phyloP scores from a whole-genome alignment of 1,140 invertebrate genomes.

The Pararge aegeria region DNA sequence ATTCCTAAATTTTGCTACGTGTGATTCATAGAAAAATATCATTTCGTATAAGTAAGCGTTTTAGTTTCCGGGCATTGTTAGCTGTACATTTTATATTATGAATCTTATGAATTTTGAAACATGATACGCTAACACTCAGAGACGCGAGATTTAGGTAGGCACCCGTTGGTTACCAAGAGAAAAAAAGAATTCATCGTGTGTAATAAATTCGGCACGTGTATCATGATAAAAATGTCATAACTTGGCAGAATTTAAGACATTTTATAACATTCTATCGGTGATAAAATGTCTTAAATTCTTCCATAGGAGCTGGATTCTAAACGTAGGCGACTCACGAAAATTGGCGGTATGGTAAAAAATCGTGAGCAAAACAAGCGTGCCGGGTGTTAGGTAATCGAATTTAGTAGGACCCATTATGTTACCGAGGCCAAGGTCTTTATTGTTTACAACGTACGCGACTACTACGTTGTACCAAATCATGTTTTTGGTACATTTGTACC shows the following conservation, averaged over 20 bases:
- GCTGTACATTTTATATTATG: constrained; percentile 25
- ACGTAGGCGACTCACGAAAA: constrained; percentile 3
- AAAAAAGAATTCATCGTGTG: background rate
- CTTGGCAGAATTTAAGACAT: background rate
- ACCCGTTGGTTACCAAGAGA: background rate
- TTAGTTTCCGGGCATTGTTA: constrained; percentile 38
- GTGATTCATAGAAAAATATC: constrained; percentile 23
- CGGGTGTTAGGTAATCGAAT: constrained; percentile 70
- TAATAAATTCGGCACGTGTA: background rate
- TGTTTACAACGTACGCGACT: constrained; percentile 61
- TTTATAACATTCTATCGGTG: background rate
- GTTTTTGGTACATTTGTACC: constrained; percentile 14
- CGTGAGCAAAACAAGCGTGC: constrained; percentile 59
- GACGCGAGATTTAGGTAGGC: background rate
- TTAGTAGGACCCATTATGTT: constrained; percentile 70
- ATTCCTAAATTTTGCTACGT: constrained; percentile 26
- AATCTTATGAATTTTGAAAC: constrained; percentile 29
- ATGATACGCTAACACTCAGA: constrained; percentile 8
- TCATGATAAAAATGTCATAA: background rate
- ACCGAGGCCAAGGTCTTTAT: constrained; percentile 65
- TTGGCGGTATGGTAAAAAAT: constrained; percentile 52
- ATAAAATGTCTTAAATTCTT: background rate
- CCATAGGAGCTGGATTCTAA: too few species aligned
- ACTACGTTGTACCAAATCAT: constrained; percentile 41
- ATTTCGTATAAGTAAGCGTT: constrained; percentile 21